Percentiles rank a stretch among this genome's conserved stretches.
phyloP scores from a whole-genome alignment of 2,797 vertebrate species.

The Australoheros facetus region DNA sequence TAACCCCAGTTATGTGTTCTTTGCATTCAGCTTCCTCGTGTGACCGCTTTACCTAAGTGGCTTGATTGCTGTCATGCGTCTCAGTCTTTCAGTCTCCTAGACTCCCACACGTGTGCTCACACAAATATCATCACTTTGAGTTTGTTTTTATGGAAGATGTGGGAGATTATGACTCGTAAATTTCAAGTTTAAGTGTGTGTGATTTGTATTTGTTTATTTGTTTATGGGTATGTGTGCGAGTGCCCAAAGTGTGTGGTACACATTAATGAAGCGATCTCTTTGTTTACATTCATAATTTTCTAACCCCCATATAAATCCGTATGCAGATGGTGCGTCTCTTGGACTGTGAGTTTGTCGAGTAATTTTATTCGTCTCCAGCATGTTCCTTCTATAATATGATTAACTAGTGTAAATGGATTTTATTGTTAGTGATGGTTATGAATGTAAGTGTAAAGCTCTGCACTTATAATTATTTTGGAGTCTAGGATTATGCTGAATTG shows the following conservation, averaged over 20 bases:
- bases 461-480: constrained; percentile 2
- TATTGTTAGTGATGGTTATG: constrained; percentile 6
- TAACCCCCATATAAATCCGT: background rate
- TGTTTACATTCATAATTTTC: constrained; percentile 34
- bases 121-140: constrained; percentile 20
- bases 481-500: background rate
- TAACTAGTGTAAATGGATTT: constrained; percentile 23
- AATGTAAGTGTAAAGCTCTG: constrained; percentile 25
- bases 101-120: background rate
- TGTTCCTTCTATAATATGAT: constrained; percentile 1
- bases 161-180: constrained; percentile 47
- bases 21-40: constrained; percentile 39
- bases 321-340: constrained; percentile 13
- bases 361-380: constrained; percentile 23
- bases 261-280: constrained; percentile 14
- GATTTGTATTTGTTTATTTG: constrained; percentile 23
- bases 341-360: background rate
- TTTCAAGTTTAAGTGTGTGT: constrained; percentile 20
- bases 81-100: constrained; percentile 11
- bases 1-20: constrained; percentile 13
- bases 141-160: constrained; percentile 46
- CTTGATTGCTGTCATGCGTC: constrained; percentile 62
- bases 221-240: constrained; percentile 11
- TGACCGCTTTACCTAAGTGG: constrained; percentile 40
- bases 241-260: constrained; percentile 45